A percentile compares a stretch with the other conserved stretches of the same genome.
Conservation (phyloP, 1,140 invertebrate genomes). For the Oedothorax gibbosus region DNA sequence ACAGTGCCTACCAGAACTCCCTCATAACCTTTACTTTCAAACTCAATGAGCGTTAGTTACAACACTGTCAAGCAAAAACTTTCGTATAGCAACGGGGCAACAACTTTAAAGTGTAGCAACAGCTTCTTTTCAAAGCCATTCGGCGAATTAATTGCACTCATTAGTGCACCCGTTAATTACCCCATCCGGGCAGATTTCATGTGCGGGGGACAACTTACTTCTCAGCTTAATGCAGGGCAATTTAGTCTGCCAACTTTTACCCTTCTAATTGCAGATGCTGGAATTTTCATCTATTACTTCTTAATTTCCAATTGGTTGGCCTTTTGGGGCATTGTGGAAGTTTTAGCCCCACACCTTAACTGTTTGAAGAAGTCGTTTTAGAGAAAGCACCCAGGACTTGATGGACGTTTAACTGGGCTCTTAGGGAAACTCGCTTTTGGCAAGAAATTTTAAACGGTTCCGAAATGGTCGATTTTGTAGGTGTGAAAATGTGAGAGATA, state of each 20-base stretch:
- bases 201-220: conserved; percentile 31
- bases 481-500: too few relatives aligned
- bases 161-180: conserved; percentile 54
- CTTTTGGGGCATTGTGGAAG: conserved; percentile 12
- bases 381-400: not conserved
- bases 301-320: conserved; percentile 54
- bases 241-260: conserved; percentile 34
- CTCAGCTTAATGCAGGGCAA: conserved; percentile 26
- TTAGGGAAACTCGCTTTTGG: not conserved
- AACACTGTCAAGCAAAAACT: too few relatives aligned
- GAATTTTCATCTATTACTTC: conserved; percentile 55
- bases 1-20: too few relatives aligned
- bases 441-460: too few relatives aligned
- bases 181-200: conserved; percentile 31
- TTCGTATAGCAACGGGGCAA: not conserved
- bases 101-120: conserved; percentile 33
- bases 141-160: conserved; percentile 55
- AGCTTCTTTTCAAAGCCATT: conserved; percentile 46
- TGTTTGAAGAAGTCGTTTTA: conserved; percentile 19
- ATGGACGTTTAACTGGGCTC: conserved; percentile 3
- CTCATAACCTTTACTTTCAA: too few relatives aligned
- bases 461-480: too few relatives aligned
- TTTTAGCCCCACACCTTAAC: not conserved
- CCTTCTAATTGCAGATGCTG: conserved; percentile 23
- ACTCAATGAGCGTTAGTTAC: too few relatives aligned